Evolutionary conservation across 30 jellyfish, hydroid and myxozoan genomes (phyloP).

Genomic region (Hydractinia symbiolongicarpus): DNA sequence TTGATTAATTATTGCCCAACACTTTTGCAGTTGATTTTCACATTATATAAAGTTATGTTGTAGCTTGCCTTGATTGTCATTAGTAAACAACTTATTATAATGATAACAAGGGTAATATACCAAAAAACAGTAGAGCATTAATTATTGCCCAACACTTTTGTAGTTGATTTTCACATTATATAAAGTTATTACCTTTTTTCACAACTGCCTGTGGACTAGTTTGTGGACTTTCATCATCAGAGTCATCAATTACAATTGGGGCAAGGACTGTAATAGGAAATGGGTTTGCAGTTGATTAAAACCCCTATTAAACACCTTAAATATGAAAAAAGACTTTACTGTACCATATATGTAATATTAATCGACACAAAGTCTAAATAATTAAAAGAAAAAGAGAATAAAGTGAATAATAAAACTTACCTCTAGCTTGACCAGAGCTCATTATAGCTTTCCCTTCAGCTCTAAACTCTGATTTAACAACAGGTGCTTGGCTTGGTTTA

Average conservation of each 20-base stretch:
- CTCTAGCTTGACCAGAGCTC: slow-evolving; percentile 30
- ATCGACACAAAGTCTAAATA: background rate
- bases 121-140: no score
- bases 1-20: no score
- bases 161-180: background rate
- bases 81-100: no score
- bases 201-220: background rate
- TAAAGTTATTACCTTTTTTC: background rate
- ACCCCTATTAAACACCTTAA: no score
- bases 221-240: slow-evolving; percentile 11
- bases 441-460: slow-evolving; percentile 14
- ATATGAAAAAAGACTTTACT: no score
- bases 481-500: background rate
- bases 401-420: background rate
- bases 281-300: background rate
- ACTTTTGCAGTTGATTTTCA: no score
- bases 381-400: background rate
- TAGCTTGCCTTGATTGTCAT: no score
- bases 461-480: background rate
- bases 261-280: background rate
- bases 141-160: background rate
- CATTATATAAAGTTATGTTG: no score
- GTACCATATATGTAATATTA: no score
- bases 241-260: slow-evolving; percentile 6
- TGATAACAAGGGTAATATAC: no score